Evolutionary conservation across 2,113 vertebrate genomes (phyloP).

Genomic region (Crocuta crocuta): DNA sequence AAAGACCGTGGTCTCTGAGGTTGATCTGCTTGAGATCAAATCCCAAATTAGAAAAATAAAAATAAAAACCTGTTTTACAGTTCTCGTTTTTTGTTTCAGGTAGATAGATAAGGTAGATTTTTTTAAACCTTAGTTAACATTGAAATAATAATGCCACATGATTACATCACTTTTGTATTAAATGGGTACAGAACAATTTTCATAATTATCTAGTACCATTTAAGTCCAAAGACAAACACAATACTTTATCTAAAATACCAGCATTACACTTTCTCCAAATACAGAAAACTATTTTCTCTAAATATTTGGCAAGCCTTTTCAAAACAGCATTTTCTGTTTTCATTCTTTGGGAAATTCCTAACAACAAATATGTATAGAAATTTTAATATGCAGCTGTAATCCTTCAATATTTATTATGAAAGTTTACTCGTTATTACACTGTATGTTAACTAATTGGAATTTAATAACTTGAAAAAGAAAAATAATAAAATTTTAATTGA

Average conservation of each 20-base stretch:
- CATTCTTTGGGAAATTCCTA: slow-evolving; percentile 46
- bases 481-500: neutral
- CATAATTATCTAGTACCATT: slow-evolving; percentile 17
- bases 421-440: slow-evolving; percentile 29
- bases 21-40: neutral
- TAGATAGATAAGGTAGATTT: neutral
- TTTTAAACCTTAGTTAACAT: neutral
- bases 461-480: neutral
- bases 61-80: slow-evolving; percentile 11
- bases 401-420: slow-evolving; percentile 58
- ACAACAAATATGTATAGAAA: slow-evolving; percentile 53
- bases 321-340: slow-evolving; percentile 65
- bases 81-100: slow-evolving; percentile 26
- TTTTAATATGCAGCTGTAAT: slow-evolving; percentile 44
- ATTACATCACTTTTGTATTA: slow-evolving; percentile 29
- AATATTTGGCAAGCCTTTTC: slow-evolving; percentile 66
- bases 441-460: neutral
- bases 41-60: slow-evolving; percentile 42
- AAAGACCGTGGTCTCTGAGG: neutral
- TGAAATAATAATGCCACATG: neutral
- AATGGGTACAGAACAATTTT: slow-evolving; percentile 32
- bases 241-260: slow-evolving; percentile 50
- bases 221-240: slow-evolving; percentile 50
- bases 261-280: slow-evolving; percentile 54
- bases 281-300: slow-evolving; percentile 64